These are phyloP conservation scores for Leptonema lineaticorne DNA, from an alignment of 1,140 invertebrate species.

Conservation along the genomic window DNA sequence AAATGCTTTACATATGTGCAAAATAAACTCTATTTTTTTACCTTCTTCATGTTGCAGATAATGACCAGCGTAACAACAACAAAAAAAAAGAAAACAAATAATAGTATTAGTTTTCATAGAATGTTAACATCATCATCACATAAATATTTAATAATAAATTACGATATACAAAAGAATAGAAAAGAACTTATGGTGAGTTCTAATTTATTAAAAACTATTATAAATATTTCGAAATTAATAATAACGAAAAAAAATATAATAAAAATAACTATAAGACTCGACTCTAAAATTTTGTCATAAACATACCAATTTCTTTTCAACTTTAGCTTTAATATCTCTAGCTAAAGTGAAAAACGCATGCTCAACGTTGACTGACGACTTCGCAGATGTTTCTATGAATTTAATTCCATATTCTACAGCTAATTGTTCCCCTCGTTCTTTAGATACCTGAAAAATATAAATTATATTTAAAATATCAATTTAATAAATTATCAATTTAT, in stretches of 20 bases:
- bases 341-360: constrained; percentile 95
- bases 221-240: background rate
- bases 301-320: constrained; percentile 92
- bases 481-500: too few species aligned
- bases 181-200: background rate
- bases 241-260: background rate
- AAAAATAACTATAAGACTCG: background rate
- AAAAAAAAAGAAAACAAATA: background rate
- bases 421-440: constrained; percentile 70
- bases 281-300: constrained; percentile 1
- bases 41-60: constrained; percentile 14
- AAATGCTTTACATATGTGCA: background rate
- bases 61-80: background rate
- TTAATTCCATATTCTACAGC: constrained; percentile 96
- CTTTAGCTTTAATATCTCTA: constrained; percentile 95
- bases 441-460: constrained; percentile 52
- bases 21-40: background rate
- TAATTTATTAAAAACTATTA: background rate
- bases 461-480: too few species aligned
- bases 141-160: background rate
- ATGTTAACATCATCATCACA: background rate
- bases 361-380: constrained; percentile 97
- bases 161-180: background rate
- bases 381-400: constrained; percentile 99
- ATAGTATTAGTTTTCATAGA: background rate